Evolutionary conservation across 2,797 vertebrate species (phyloP).

Genomic region (Eupleurogrammus muticus): DNA sequence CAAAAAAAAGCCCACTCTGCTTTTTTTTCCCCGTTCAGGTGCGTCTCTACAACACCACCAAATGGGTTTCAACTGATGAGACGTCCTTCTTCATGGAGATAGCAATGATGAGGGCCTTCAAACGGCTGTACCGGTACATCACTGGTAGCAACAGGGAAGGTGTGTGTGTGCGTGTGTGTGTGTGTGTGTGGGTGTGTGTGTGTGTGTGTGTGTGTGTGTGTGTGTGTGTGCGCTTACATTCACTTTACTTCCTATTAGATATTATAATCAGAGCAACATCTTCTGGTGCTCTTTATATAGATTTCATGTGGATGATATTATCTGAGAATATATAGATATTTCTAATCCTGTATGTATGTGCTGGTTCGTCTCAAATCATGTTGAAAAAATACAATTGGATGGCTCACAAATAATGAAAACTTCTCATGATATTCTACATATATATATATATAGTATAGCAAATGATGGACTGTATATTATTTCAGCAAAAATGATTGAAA

Average conservation of each 20-base stretch:
- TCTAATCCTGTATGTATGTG: too few relatives aligned
- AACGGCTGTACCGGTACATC: conserved; percentile 79
- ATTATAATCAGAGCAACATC: not conserved
- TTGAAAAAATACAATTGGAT: too few relatives aligned
- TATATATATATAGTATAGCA: too few relatives aligned
- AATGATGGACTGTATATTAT: not conserved
- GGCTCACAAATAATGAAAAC: too few relatives aligned
- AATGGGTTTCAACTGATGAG: conserved; percentile 75
- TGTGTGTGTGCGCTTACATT: too few relatives aligned
- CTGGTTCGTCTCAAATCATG: too few relatives aligned
- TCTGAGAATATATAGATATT: conserved; percentile 2
- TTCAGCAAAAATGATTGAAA: conserved; percentile 74
- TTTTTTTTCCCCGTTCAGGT: conserved; percentile 66
- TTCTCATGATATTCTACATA: too few relatives aligned
- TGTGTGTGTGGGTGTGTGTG: too few relatives aligned
- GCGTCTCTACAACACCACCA: conserved; percentile 74
- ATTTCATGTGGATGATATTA: not conserved
- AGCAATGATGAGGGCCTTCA: conserved; percentile 58
- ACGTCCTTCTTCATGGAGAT: conserved; percentile 56
- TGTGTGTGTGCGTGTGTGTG: conserved; percentile 36
- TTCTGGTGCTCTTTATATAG: not conserved
- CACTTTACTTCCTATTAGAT: not conserved
- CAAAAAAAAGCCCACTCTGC: not conserved
- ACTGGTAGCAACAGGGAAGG: conserved; percentile 71
- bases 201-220: too few relatives aligned